These are phyloP conservation scores for Gulo gulo DNA, from an alignment of 2,113 vertebrate genomes.

Conservation along the genomic window DNA sequence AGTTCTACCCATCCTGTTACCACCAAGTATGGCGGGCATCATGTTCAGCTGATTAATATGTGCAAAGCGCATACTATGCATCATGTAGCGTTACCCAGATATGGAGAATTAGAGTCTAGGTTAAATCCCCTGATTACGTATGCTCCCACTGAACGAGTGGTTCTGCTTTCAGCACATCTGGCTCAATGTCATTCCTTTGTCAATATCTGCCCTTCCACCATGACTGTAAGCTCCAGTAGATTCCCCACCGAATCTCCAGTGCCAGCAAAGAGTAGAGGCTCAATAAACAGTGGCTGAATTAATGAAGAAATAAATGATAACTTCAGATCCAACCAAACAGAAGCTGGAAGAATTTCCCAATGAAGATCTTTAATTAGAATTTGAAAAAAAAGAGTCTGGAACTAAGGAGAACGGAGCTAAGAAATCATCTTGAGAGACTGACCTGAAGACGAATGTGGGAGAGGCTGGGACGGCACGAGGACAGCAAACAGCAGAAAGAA, in stretches of 20 bases:
- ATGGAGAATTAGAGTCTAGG: neutral
- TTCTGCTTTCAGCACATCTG: neutral
- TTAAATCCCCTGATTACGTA: neutral
- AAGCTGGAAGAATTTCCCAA: neutral
- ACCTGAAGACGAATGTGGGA: neutral
- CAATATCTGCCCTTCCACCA: neutral
- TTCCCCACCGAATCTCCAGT: neutral
- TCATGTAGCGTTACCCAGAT: neutral
- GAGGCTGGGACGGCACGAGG: neutral
- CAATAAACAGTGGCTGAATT: neutral
- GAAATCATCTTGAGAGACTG: neutral
- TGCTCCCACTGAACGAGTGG: neutral
- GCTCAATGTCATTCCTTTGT: neutral
- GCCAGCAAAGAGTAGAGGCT: neutral
- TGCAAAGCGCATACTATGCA: neutral
- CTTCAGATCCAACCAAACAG: neutral
- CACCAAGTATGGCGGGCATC: neutral
- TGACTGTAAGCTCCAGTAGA: neutral
- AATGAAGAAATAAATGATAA: neutral
- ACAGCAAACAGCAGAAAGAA: neutral
- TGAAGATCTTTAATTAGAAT: neutral
- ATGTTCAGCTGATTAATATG: neutral
- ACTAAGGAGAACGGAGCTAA: neutral
- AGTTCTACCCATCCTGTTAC: neutral
- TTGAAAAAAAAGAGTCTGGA: neutral